These are phyloP conservation scores for Magallana angulata DNA, from an alignment of 1,140 invertebrate genomes.

Conservation along the genomic window DNA sequence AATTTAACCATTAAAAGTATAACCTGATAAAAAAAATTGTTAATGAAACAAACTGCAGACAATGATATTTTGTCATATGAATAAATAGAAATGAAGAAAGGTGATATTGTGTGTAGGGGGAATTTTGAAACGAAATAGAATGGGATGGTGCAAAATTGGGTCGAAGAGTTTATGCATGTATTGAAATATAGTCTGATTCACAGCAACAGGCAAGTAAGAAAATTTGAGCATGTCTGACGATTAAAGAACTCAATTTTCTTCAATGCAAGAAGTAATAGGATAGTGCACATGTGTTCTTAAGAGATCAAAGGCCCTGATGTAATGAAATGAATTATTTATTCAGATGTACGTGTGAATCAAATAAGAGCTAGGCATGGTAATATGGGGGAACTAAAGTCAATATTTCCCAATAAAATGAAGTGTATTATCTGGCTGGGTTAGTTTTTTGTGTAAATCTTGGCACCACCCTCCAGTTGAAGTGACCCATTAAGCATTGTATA, in stretches of 20 bases:
- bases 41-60: neutral
- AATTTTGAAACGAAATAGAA: neutral
- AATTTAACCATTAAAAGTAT: neutral
- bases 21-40: neutral
- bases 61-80: neutral
- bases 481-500: conserved; percentile 19
- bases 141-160: neutral
- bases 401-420: conserved; percentile 9
- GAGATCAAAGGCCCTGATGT: neutral
- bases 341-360: neutral
- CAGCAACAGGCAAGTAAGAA: neutral
- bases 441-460: neutral
- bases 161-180: neutral
- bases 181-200: neutral
- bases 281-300: neutral
- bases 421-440: neutral
- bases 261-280: neutral
- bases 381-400: neutral
- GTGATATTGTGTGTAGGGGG: neutral
- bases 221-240: neutral
- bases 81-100: neutral
- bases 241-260: neutral
- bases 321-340: neutral
- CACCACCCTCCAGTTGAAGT: conserved; percentile 6
- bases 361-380: neutral